These are phyloP conservation scores for Neogobius melanostomus DNA, from an alignment of 2,113 vertebrate genomes.

Conservation along the genomic window DNA sequence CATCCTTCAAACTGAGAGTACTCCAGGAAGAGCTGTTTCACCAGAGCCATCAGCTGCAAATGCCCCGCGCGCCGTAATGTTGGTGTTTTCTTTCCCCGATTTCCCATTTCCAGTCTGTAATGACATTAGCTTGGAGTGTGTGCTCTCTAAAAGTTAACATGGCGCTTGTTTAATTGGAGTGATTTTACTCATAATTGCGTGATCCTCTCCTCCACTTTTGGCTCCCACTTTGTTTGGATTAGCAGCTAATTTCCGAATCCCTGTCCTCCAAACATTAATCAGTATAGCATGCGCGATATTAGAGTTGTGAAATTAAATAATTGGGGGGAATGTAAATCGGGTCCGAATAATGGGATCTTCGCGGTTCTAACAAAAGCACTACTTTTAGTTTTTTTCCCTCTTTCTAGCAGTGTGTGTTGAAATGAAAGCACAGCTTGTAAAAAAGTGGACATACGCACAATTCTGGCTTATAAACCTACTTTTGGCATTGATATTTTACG, in stretches of 20 bases:
- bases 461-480: no score
- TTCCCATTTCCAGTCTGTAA: conserved; percentile 69
- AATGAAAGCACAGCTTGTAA: neutral
- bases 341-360: conserved; percentile 33
- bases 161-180: conserved; percentile 80
- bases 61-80: conserved; percentile 70
- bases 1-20: conserved; percentile 76
- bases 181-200: conserved; percentile 79
- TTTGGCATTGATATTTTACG: no score
- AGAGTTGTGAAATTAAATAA: conserved; percentile 63
- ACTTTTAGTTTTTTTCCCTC: neutral
- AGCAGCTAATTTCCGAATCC: conserved; percentile 73
- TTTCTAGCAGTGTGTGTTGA: neutral
- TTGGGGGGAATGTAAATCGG: conserved; percentile 57
- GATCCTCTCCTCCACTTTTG: conserved; percentile 80
- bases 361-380: conserved; percentile 38
- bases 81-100: conserved; percentile 65
- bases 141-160: conserved; percentile 80
- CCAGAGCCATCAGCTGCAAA: conserved; percentile 21
- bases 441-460: no score
- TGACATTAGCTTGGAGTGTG: conserved; percentile 75
- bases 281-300: conserved; percentile 61
- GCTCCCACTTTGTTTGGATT: conserved; percentile 80
- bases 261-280: conserved; percentile 73
- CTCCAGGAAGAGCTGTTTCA: conserved; percentile 70